Evolutionary conservation across 2,113 vertebrate genomes (phyloP).

Genomic region (Poeciliopsis prolifica): DNA sequence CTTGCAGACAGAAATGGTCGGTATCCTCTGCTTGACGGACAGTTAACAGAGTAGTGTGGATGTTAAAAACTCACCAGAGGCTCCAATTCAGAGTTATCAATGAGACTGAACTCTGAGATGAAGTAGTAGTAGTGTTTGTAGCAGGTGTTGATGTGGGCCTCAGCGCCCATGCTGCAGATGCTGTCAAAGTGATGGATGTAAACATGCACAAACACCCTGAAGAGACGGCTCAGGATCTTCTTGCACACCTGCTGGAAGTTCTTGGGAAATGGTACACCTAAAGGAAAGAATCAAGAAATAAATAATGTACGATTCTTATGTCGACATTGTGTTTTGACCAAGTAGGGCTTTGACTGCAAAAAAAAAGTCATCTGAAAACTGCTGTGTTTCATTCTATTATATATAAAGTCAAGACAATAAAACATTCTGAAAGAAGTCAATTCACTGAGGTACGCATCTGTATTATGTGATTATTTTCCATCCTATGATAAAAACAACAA

Average conservation of each 20-base stretch:
- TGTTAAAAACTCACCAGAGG: constrained; percentile 87
- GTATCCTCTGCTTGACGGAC: not conserved
- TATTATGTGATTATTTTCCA: not conserved
- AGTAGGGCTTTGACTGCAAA: too few relatives aligned
- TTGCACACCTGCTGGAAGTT: constrained; percentile 98
- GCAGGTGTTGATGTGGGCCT: constrained; percentile 97
- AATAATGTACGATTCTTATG: not conserved
- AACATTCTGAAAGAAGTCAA: too few relatives aligned
- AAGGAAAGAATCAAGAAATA: constrained; percentile 16
- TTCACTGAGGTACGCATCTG: not conserved
- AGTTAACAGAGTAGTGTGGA: not conserved
- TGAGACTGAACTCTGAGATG: constrained; percentile 94
- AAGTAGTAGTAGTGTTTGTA: constrained; percentile 99
- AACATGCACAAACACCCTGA: constrained; percentile 96
- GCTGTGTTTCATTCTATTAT: too few relatives aligned
- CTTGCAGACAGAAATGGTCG: not conserved
- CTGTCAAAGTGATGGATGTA: constrained; percentile 99
- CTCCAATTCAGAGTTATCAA: constrained; percentile 92
- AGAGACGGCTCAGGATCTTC: constrained; percentile 96
- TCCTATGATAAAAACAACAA: not conserved
- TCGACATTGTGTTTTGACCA: too few relatives aligned
- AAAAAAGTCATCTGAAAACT: too few relatives aligned
- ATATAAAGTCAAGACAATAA: too few relatives aligned
- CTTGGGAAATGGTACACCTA: constrained; percentile 96
- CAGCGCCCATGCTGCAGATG: constrained; percentile 94